Conservation (phyloP, 2,797 vertebrate species). For the Sebastes matsubarae region DNA sequence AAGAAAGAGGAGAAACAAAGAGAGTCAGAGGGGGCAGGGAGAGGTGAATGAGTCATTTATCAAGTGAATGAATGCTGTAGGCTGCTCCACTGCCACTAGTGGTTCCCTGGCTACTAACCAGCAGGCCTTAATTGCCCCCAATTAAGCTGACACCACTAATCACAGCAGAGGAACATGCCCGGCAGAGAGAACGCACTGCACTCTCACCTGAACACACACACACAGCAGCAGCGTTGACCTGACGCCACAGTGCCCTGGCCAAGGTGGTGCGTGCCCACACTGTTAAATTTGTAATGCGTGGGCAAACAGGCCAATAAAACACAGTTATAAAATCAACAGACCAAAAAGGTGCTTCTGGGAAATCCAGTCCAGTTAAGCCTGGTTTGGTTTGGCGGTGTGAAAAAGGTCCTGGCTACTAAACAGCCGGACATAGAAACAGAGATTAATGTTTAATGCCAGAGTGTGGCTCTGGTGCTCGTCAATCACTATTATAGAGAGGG, state of each 20-base stretch:
- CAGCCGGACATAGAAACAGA: constrained; percentile 43
- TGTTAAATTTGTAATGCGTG: constrained; percentile 41
- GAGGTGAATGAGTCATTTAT: constrained; percentile 71
- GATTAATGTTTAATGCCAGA: constrained; percentile 49
- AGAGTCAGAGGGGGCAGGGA: constrained; percentile 57
- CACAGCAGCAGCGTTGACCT: constrained; percentile 5
- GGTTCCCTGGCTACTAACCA: constrained; percentile 74
- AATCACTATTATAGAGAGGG: constrained; percentile 30
- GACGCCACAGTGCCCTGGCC: constrained; percentile 20
- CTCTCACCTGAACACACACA: constrained; percentile 60
- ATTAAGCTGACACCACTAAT: constrained; percentile 80
- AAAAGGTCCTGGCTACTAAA: constrained; percentile 49
- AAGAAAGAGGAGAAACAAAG: constrained; percentile 51
- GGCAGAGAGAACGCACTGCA: constrained; percentile 52
- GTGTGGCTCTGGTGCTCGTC: constrained; percentile 45
- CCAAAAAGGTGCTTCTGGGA: constrained; percentile 60
- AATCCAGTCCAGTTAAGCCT: constrained; percentile 44
- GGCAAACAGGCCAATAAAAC: constrained; percentile 49
- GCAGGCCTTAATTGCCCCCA: constrained; percentile 71
- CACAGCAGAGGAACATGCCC: constrained; percentile 61
- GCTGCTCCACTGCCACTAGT: constrained; percentile 63
- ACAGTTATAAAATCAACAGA: constrained; percentile 60
- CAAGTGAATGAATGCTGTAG: constrained; percentile 70
- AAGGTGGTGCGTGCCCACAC: constrained; percentile 27
- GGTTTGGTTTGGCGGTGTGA: constrained; percentile 59